Evolutionary conservation across 1,140 invertebrate species (phyloP).

Genomic region (Brachystomella parvula): DNA sequence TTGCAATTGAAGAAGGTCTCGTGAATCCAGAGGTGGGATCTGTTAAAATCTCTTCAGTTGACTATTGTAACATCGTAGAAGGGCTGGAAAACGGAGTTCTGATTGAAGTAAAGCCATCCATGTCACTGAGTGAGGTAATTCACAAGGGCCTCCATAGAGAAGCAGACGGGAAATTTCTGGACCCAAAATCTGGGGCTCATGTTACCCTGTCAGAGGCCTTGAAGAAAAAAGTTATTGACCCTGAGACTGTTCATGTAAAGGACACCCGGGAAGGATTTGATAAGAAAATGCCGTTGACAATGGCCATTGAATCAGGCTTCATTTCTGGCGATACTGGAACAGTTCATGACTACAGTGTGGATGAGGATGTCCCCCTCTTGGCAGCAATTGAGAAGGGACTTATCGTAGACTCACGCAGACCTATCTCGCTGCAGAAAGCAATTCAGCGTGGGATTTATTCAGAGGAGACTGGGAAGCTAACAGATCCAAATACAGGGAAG

Average conservation of each 20-base stretch:
- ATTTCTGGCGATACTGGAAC: constrained; percentile 64
- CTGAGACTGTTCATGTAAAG: constrained; percentile 71
- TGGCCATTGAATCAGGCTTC: constrained; percentile 64
- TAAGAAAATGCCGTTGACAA: constrained; percentile 63
- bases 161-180: constrained; percentile 64
- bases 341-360: constrained; percentile 58
- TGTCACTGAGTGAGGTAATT: constrained; percentile 74
- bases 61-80: constrained; percentile 71
- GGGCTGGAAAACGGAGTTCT: constrained; percentile 75
- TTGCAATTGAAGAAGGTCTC: constrained; percentile 68
- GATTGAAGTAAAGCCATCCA: constrained; percentile 66
- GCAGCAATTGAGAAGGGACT: constrained; percentile 73
- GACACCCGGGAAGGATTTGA: constrained; percentile 67
- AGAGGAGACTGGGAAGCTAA: constrained; percentile 67
- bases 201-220: constrained; percentile 67
- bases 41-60: constrained; percentile 51
- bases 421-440: constrained; percentile 74
- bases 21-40: constrained; percentile 65
- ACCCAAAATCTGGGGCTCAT: constrained; percentile 65
- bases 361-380: constrained; percentile 60
- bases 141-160: constrained; percentile 73
- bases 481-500: constrained; percentile 64
- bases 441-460: constrained; percentile 80
- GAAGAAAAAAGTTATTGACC: constrained; percentile 64
- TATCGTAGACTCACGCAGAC: constrained; percentile 67